Evolutionary conservation across 1,140 invertebrate species (phyloP), one percentile per base, ranked within the genome.

Genomic region (Hylaeus anthracinus): DNA sequence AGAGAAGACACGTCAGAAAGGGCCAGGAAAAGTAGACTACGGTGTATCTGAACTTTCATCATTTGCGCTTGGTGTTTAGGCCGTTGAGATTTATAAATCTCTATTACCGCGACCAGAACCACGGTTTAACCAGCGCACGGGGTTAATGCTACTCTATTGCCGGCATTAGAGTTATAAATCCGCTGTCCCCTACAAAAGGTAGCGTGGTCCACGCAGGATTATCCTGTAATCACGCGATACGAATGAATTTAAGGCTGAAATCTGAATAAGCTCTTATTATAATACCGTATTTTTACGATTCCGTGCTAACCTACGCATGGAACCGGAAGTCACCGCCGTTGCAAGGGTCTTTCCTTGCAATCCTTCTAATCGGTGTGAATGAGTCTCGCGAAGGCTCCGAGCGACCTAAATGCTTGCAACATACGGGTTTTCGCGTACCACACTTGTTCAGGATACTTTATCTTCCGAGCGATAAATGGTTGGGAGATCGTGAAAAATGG

Each of bases 101-200:
- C 48, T 73, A 85, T 79, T 73, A 83, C 73, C 75, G 14, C 39
- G 61, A 58, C 60, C 58, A 61, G 43, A 82, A 60, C 64, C 39
- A 43, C n/a, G 76, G 45, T 73, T 80, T 69, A 83, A 72, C 66
- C 41, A n/a, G 12, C 26, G 53, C 37, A 15, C 60, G 51, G 26
- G 73, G 39, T 41, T 79, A 87, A 83, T 83, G 65, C 81, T 83
- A 78, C 73, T 76, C 75, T 83, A 83, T 73, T 74, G 70, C 73
- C 70, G 43, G 70, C 70, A 83, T 81, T 83, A 72, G 74, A 81
- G 73, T 83, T 86, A 86, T 86, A 86, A 87, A 87, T 87, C 70
- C 84, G 60, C 53, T 74, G 85, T 77, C 69, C 37, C 39, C 39
- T 26, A 67, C 84, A 82, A 67, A 81, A 67, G 60, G 58, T 56